Evolutionary conservation across 2,797 vertebrate species (phyloP), one percentile per base, ranked within the genome.

Genomic region (Chrysocyon brachyurus): DNA sequence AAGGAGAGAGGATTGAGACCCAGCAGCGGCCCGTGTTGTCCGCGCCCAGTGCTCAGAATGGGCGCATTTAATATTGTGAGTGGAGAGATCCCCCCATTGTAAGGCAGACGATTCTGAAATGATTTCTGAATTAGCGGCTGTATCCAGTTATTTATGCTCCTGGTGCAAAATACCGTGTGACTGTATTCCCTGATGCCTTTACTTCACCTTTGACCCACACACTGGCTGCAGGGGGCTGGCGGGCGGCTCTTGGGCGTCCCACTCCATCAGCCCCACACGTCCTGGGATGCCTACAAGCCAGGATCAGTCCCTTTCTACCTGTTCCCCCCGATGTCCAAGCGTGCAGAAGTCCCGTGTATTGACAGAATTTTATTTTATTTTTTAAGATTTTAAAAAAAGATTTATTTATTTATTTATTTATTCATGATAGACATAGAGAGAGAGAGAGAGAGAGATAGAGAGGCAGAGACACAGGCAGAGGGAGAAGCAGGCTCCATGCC

Each of bases 261-360:
- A 2, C 6, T 0, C 73, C 9, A 1, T n/a, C 4, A 3, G 11
- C 26, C 40, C 28, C 40, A 4, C 10, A 0, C 4, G 0, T 16
- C 49, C 88, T 0, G 36, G 9, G 5, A 31, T 6, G 40, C 26
- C 0, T 10, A 10, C 6, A 7, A 12, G 15, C 0, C 0, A 7
- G 64, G 0, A 6, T 16, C 14, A 3, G 21, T 40, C 66, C 49
- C 5, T n/a, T 16, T 33, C 19, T 2, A 0, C 24, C 1, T 4
- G 1, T 31, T 49, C n/a, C n/a, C 31, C 4, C 64, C 46, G 31
- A 10, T 4, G 2, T 31, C 36, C 0, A 1, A n/a, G 7, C 4
- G 6, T 5, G 0, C 26, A 9, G 61, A n/a, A 46, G 31, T n/a
- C 22, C 49, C 4, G 2, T 21, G 16, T n/a, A 0, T 7, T 36